Percentiles rank a stretch among this genome's conserved stretches.
phyloP scores from a whole-genome alignment of 2,797 vertebrate genomes.

The Sebastes taczanowskii region DNA sequence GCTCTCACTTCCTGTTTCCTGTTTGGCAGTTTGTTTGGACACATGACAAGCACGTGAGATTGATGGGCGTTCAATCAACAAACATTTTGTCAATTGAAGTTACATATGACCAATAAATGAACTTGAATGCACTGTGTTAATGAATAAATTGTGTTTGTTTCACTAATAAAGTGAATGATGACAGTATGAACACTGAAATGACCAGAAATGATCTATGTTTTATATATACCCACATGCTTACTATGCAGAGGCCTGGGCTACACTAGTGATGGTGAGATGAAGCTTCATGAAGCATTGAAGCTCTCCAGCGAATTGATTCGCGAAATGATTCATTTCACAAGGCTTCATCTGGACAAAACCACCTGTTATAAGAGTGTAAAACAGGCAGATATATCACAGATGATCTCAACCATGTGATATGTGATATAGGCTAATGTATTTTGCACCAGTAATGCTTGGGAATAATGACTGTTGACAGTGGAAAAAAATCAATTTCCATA shows the following conservation, averaged over 20 bases:
- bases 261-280: no score
- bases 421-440: no score
- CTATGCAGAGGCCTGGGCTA: neutral
- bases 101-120: neutral
- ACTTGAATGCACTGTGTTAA: neutral
- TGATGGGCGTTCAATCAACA: neutral
- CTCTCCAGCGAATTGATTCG: no score
- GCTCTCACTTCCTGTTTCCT: neutral
- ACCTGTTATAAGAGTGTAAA: no score
- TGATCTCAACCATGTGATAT: no score
- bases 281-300: no score
- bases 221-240: neutral
- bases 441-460: no score
- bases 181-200: neutral
- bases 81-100: neutral
- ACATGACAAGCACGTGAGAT: neutral
- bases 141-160: neutral
- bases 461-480: no score
- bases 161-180: neutral
- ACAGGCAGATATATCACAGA: no score
- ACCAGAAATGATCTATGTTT: neutral
- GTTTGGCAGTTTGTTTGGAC: neutral
- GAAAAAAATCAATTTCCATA: no score
- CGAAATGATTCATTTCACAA: rapidly evolving
- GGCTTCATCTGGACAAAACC: no score